Percentiles rank a stretch among this genome's conserved stretches.
phyloP scores from a whole-genome alignment of 2,797 vertebrate species.

The Triplophysa bombifrons region DNA sequence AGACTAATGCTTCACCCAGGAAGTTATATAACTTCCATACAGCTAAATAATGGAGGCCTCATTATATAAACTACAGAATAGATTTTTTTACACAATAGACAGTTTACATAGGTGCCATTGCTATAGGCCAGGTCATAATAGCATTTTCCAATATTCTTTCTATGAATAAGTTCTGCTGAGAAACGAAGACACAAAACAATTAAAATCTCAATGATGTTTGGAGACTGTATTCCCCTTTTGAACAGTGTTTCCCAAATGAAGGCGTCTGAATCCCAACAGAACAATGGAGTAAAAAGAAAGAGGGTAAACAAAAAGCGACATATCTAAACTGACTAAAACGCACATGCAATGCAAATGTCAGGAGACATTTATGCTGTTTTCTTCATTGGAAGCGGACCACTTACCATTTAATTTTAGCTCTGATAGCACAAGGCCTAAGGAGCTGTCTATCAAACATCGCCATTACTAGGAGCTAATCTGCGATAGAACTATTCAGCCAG shows the following conservation, averaged over 20 bases:
- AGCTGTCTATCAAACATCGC: constrained; percentile 10
- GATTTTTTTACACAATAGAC: neutral
- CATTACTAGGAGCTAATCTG: neutral
- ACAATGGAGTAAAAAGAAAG: neutral
- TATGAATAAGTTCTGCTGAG: neutral
- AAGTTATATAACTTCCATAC: neutral
- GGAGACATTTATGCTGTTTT: constrained; percentile 1
- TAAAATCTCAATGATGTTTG: neutral
- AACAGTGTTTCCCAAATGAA: neutral
- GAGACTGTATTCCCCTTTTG: neutral
- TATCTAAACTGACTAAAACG: neutral
- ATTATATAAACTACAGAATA: neutral
- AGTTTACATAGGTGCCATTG: neutral
- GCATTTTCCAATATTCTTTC: neutral
- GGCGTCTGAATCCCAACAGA: neutral
- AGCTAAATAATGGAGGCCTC: neutral
- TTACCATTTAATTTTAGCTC: constrained; percentile 26
- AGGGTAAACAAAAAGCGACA: neutral
- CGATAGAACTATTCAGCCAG: neutral
- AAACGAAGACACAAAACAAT: neutral
- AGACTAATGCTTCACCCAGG: neutral
- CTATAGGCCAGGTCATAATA: neutral
- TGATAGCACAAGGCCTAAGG: constrained; percentile 8
- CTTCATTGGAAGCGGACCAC: neutral
- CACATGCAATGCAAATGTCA: neutral